Evolutionary conservation across 1,140 invertebrate species (phyloP), one percentile per base, ranked within the genome.

Genomic region (Sipha flava): DNA sequence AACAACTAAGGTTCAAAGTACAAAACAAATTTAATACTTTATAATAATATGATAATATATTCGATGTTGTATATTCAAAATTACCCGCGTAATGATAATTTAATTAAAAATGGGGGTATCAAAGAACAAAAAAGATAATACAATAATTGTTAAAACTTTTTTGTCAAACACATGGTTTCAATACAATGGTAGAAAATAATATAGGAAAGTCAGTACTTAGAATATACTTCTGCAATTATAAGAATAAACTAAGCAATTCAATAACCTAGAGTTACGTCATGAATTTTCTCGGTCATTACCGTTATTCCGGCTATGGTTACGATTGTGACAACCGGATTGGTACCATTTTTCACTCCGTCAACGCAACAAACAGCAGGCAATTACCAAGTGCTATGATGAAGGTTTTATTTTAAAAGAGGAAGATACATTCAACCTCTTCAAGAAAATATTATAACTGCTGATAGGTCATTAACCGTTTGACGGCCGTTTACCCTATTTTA

Each of bases 271-370:
- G 52, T 77, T 77, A 77, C 73, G 49, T 77, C 73, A 77, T 43
- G 73, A 77, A 52, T 57, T 77, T 77, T 77, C 37, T 52, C 73
- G 73, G 52, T 77, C 73, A 77, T 77, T 77, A 77, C 73, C 73
- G 73, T 77, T 77, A 77, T 77, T 77, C 73, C 73, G 7, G 73
- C 43, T 77, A 77, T 57, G 73, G 52, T 77, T 26, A 23, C 3
- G 34, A 43, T 1, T 57, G 34, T 57, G 73, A 59, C 73, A 59
- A 77, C 73, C 49, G 73, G 73, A 77, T 77, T 57, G 34, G 23
- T 57, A 75, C 34, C 21, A 77, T 77, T 77, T 57, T 73, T 57
- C 34, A 31, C 49, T 57, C 73, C 43, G 31, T 29, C 34, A 40
- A 77, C 26, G 45, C 31, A 59, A 77, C 52, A 77, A 77, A 77